phyloP scores from a whole-genome alignment of 30 jellyfish, hydroid and myxozoan genomes.

The Hydractinia symbiolongicarpus region DNA sequence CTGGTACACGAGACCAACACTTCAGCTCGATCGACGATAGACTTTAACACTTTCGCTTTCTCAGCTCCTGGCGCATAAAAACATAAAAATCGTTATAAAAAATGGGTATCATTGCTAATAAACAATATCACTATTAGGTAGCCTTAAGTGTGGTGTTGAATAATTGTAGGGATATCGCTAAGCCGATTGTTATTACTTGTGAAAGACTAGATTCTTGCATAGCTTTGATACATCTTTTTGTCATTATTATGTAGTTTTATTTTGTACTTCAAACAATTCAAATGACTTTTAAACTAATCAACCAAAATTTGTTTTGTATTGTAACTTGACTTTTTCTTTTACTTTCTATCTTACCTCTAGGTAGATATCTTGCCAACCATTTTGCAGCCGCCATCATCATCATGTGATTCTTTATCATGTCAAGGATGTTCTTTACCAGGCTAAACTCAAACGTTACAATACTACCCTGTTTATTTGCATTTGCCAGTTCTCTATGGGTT shows the following conservation, averaged over 20 bases:
- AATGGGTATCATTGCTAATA: too few species aligned
- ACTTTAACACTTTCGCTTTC: constrained; percentile 64
- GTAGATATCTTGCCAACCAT: constrained; percentile 87
- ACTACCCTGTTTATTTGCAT: constrained; percentile 6
- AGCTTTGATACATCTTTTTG: too few species aligned
- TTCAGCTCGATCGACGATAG: constrained; percentile 60
- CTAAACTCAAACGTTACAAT: constrained; percentile 43
- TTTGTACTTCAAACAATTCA: too few species aligned
- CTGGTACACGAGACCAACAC: constrained; percentile 18
- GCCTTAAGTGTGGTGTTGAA: too few species aligned
- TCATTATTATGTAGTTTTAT: too few species aligned
- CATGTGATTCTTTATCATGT: constrained; percentile 42
- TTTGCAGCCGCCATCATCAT: constrained; percentile 75
- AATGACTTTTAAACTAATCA: too few species aligned
- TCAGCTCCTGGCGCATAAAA: constrained; percentile 47
- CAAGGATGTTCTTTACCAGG: constrained; percentile 49
- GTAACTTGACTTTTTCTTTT: too few species aligned
- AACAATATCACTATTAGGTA: too few species aligned
- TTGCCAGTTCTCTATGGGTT: constrained; percentile 31
- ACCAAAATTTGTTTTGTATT: too few species aligned
- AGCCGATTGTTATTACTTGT: too few species aligned
- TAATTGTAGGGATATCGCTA: too few species aligned
- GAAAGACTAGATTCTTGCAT: too few species aligned
- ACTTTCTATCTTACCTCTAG: constrained; percentile 52
- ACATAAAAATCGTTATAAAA: not conserved